Conservation (phyloP, 2,113 vertebrate genomes). For the Oxyura jamaicensis region DNA sequence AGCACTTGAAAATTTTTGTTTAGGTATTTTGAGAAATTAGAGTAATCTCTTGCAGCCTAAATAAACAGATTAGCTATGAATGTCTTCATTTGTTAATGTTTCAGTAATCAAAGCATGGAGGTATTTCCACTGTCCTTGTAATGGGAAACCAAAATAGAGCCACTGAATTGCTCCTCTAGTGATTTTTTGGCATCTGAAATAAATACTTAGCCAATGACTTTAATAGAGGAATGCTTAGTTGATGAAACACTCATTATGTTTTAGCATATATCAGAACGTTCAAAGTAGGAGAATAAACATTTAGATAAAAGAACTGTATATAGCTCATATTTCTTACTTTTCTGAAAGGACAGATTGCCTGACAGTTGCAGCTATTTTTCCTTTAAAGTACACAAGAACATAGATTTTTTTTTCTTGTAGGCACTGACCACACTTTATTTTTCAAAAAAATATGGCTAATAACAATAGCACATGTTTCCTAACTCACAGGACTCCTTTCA, state of each 20-base stretch:
- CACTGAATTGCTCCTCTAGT: neutral
- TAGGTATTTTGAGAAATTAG: neutral
- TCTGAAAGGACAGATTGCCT: neutral
- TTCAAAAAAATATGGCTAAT: neutral
- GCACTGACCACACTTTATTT: neutral
- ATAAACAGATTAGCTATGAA: slow-evolving; percentile 14
- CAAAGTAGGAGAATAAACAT: neutral
- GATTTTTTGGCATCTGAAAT: neutral
- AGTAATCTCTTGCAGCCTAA: neutral
- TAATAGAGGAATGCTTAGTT: neutral
- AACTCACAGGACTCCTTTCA: neutral
- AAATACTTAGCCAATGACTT: neutral
- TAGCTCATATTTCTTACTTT: neutral
- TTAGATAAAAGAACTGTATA: neutral
- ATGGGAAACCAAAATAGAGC: neutral
- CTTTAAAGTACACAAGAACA: neutral
- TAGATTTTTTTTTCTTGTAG: neutral
- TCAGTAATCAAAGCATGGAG: neutral
- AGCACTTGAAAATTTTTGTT: neutral
- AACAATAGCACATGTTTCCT: neutral
- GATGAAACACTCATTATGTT: neutral
- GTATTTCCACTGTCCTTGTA: neutral
- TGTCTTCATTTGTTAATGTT: neutral
- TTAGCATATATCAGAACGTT: neutral
- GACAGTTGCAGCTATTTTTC: neutral